phyloP scores from a whole-genome alignment of 2,797 vertebrate species.

The Todus mexicanus region DNA sequence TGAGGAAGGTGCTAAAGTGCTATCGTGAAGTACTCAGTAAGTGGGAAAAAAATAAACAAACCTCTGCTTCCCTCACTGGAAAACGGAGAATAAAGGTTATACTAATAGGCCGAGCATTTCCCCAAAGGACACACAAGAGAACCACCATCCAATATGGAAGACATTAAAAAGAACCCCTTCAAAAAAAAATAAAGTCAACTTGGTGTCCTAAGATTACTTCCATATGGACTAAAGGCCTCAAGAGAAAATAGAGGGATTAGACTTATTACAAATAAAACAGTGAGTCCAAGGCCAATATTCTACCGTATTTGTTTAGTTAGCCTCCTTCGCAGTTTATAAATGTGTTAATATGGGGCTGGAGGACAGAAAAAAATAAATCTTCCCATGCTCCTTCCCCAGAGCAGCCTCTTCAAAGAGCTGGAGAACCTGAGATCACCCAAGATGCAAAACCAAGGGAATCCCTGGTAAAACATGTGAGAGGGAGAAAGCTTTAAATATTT shows the following conservation, averaged over 20 bases:
- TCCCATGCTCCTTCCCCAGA: not conserved
- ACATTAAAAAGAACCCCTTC: not conserved
- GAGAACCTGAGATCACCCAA: not conserved
- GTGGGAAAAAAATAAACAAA: not conserved
- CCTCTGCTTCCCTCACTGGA: not conserved
- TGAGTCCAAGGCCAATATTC: not conserved
- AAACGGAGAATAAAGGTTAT: not conserved
- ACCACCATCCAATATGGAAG: not conserved
- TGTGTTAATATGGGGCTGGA: not conserved
- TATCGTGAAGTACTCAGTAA: not conserved
- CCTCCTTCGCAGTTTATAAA: not conserved
- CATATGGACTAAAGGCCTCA: constrained; percentile 2
- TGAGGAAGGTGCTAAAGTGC: not conserved
- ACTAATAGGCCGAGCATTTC: not conserved
- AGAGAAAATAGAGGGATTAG: constrained; percentile 15
- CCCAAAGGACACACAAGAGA: not conserved
- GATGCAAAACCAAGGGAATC: not conserved
- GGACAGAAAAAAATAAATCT: not conserved
- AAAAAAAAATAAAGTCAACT: not conserved
- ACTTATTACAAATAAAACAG: not conserved
- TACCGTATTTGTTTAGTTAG: not conserved
- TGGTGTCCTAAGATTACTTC: constrained; percentile 28
- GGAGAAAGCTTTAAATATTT: not conserved
- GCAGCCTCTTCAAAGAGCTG: not conserved
- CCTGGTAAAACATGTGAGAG: not conserved